A percentile compares a stretch with the other conserved stretches of the same genome.
These are phyloP conservation scores for Cynodonichthys magdalenae DNA, from an alignment of 2,797 vertebrate species.

Conservation along the genomic window DNA sequence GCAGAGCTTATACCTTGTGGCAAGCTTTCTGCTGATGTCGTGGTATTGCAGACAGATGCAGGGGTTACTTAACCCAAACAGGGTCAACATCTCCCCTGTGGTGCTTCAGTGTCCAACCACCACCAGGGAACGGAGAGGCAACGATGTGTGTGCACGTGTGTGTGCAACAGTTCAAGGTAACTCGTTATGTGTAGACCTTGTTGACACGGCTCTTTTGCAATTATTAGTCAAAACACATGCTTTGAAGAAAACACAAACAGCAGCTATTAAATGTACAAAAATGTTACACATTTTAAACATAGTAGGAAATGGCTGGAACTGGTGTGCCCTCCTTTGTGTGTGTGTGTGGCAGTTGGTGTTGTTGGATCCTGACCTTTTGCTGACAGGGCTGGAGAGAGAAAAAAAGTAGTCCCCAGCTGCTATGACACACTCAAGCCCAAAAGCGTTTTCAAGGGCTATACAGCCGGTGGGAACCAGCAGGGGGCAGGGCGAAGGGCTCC, in stretches of 20 bases:
- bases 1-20: slow-evolving; percentile 59
- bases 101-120: slow-evolving; percentile 57
- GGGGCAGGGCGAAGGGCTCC: slow-evolving; percentile 64
- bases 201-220: slow-evolving; percentile 22
- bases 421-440: slow-evolving; percentile 67
- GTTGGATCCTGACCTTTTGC: slow-evolving; percentile 72
- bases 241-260: slow-evolving; percentile 18
- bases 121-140: slow-evolving; percentile 32
- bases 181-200: slow-evolving; percentile 15
- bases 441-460: slow-evolving; percentile 64
- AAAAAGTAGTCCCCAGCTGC: slow-evolving; percentile 72
- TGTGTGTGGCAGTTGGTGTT: slow-evolving; percentile 36
- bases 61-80: slow-evolving; percentile 68
- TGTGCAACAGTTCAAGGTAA: slow-evolving; percentile 24
- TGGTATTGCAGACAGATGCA: slow-evolving; percentile 68
- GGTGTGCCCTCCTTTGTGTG: slow-evolving; percentile 26
- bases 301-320: slow-evolving; percentile 4
- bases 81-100: slow-evolving; percentile 76
- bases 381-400: slow-evolving; percentile 60
- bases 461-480: slow-evolving; percentile 67
- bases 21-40: slow-evolving; percentile 63
- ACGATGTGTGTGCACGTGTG: neutral
- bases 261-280: slow-evolving; percentile 10
- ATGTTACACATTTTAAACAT: slow-evolving; percentile 19
- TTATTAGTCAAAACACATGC: slow-evolving; percentile 25